These are phyloP conservation scores for Hanleya hanleyi DNA, from an alignment of 2,888 invertebrate genomes.

Conservation along the genomic window DNA sequence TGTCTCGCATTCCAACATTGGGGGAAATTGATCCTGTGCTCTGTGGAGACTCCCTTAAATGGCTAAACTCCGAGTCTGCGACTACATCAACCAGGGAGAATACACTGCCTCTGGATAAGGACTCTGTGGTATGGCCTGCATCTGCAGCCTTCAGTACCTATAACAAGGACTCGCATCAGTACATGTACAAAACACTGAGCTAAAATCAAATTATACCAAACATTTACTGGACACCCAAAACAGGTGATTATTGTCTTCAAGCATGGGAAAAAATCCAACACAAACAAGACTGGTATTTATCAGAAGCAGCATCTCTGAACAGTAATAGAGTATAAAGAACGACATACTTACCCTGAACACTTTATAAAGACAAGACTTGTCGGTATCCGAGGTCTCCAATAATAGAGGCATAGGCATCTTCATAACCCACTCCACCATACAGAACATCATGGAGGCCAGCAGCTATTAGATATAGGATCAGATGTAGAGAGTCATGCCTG, in stretches of 20 bases:
- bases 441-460: conserved; percentile 87
- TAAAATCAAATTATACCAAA: too few relatives aligned
- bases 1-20: background rate
- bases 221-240: too few relatives aligned
- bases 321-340: too few relatives aligned
- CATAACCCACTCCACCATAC: conserved; percentile 96
- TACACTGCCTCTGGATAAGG: conserved; percentile 56
- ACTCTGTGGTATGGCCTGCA: conserved; percentile 66
- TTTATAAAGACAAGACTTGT: conserved; percentile 66
- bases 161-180: too few relatives aligned
- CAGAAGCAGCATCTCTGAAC: too few relatives aligned
- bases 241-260: too few relatives aligned
- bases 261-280: too few relatives aligned
- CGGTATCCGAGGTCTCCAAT: conserved; percentile 76
- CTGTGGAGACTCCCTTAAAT: conserved; percentile 33
- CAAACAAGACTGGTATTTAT: too few relatives aligned
- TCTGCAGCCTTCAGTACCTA: conserved; percentile 73
- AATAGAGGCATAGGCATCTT: conserved; percentile 78
- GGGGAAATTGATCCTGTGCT: conserved; percentile 35
- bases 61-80: conserved; percentile 53
- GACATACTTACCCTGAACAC: conserved; percentile 66
- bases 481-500: too few relatives aligned
- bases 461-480: too few relatives aligned
- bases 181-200: too few relatives aligned
- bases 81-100: conserved; percentile 55